Percentiles rank a stretch among this genome's conserved stretches.
Evolutionary conservation across 1,140 invertebrate genomes (phyloP).

Genomic region (Rhopalosiphum maidis): DNA sequence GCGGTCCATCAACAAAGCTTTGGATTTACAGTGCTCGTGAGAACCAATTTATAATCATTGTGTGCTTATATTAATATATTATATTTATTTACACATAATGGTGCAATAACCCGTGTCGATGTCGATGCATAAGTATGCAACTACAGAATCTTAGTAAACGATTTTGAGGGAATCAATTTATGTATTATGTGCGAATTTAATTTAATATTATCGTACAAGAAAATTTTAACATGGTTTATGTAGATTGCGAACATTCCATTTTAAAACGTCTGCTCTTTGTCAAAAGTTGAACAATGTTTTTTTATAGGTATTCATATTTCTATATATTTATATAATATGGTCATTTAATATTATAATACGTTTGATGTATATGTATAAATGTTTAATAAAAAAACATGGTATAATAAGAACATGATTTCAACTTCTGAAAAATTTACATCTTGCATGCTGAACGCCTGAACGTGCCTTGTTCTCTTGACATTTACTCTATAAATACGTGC

Average conservation of each 20-base stretch:
- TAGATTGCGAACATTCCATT: not conserved
- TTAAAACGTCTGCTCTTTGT: not conserved
- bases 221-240: not conserved
- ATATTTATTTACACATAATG: not conserved
- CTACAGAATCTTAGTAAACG: not conserved
- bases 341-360: not conserved
- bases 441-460: not conserved
- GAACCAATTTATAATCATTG: slow-evolving; percentile 39
- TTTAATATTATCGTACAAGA: not conserved
- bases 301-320: not conserved
- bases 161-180: not conserved
- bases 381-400: not conserved
- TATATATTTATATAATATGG: not conserved
- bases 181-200: not conserved
- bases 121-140: not conserved
- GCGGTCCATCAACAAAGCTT: slow-evolving; percentile 63
- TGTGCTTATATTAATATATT: not conserved
- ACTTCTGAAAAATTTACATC: not conserved
- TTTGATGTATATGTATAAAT: not conserved
- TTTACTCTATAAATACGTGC: not conserved
- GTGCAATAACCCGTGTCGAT: not conserved
- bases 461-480: not conserved
- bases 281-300: not conserved
- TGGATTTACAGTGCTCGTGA: slow-evolving; percentile 67
- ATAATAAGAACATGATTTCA: not conserved